Conservation (phyloP, 30 jellyfish, hydroid and myxozoan genomes). For the Sanderia malayensis region DNA sequence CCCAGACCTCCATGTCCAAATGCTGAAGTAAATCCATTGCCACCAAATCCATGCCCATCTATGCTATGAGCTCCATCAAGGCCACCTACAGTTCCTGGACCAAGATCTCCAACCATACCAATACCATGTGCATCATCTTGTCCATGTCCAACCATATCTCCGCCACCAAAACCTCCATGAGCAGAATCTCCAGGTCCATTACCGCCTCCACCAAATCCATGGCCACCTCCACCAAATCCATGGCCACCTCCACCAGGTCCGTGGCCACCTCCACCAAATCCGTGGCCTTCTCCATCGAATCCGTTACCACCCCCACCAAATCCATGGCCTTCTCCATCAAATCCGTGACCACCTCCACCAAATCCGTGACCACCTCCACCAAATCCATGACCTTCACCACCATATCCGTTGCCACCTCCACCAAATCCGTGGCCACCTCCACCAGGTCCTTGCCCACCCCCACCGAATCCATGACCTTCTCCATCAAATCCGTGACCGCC, state of each 20-base stretch:
- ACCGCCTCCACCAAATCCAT: slow-evolving; percentile 24
- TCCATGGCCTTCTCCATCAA: slow-evolving; percentile 36
- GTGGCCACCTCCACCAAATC: slow-evolving; percentile 28
- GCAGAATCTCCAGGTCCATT: no score
- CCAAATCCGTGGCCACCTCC: slow-evolving; percentile 47
- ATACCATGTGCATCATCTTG: no score
- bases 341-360: slow-evolving; percentile 22
- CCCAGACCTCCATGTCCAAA: slow-evolving; percentile 35
- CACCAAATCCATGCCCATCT: slow-evolving; percentile 28
- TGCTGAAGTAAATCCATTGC: slow-evolving; percentile 1
- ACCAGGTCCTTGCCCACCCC: slow-evolving; percentile 49
- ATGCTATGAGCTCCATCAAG: not conserved
- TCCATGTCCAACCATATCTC: no score
- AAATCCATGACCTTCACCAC: slow-evolving; percentile 13
- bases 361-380: slow-evolving; percentile 30
- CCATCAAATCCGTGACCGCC: slow-evolving; percentile 30
- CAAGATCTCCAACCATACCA: slow-evolving; percentile 12
- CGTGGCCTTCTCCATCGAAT: slow-evolving; percentile 37
- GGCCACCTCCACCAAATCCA: slow-evolving; percentile 43
- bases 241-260: slow-evolving; percentile 25
- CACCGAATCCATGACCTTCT: slow-evolving; percentile 26
- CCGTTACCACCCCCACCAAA: slow-evolving; percentile 33
- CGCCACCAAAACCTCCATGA: no score
- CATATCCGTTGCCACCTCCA: slow-evolving; percentile 35
- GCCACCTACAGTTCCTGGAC: not conserved